Base-by-base conservation (phyloP, 2,888 invertebrate species). In the Ditula angustiorana region DNA sequence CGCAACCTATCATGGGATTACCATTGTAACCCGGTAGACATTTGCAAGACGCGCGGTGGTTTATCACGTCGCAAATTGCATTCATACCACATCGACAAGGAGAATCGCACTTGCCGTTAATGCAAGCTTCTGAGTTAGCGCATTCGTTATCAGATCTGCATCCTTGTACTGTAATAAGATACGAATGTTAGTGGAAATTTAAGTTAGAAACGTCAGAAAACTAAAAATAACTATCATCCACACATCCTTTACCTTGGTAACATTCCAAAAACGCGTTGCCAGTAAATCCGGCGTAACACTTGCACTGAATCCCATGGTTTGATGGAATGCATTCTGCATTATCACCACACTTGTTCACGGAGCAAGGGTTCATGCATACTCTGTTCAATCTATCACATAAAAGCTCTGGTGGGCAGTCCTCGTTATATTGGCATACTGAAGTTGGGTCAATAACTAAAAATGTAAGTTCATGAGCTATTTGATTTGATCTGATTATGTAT, bases 341-440 rank as follows among this genome's bases (percentile, higher is more conserved):
- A 64, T 96, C 95, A 35, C 97, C 97, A 77, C 97, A 97, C 49
- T 96, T 95, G 80, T 96, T 95, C 73, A 95, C 95, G 72, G 94
- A 93, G 80, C 97, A 97, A 1, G 97, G 97, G 83, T 95, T 97
- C 71, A 97, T 96, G 81, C 98, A 98, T 53, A 96, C 94, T 80
- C 97, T 94, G 79, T 97, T 97, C 55, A 97, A 89, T 73, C 97
- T 94, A 85, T 98, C 97, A 82, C 98, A 98, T 21, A 97, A 91
- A 76, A 96, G 95, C 76, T 96, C 95, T n/a, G 96, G 96, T 60
- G 97, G 97, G 81, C 98, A 98, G 79, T 98, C 97, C 92, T 97
- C 97, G 79, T 98, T 97, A 86, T 97, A 97, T 83, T 97, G 97
- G 82, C 98, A 98, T 57, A 97, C 94, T 71, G 90, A 88, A 74